These are phyloP conservation scores for Tylochromis polylepis DNA, from an alignment of 2,113 vertebrate genomes.

Conservation along the genomic window DNA sequence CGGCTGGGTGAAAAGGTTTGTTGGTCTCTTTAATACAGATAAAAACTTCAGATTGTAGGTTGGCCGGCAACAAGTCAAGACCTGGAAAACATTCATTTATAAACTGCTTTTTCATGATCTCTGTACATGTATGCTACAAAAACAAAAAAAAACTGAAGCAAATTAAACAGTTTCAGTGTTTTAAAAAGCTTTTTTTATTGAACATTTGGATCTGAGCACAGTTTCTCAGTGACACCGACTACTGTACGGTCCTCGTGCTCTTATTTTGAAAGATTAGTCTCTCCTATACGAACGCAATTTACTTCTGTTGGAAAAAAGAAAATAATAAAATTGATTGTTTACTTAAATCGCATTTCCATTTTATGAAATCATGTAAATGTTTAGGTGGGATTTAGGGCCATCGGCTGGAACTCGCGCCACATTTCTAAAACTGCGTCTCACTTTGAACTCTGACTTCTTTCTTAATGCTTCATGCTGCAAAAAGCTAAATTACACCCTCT, in stretches of 20 bases:
- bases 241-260: background rate
- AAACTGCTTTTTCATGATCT: background rate
- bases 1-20: background rate
- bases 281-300: background rate
- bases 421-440: background rate
- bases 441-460: background rate
- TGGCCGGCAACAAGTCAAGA: background rate
- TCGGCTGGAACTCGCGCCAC: background rate
- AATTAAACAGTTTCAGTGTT: background rate
- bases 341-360: background rate
- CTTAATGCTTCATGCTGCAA: background rate
- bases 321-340: background rate
- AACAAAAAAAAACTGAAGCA: background rate
- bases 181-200: accelerated
- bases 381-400: accelerated
- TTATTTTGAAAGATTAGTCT: background rate
- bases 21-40: background rate
- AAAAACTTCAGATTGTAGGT: background rate
- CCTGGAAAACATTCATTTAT: background rate
- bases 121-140: background rate
- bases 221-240: background rate
- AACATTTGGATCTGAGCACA: background rate
- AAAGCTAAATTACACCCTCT: background rate
- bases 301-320: background rate
- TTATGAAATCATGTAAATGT: background rate